Evolutionary conservation across 2,113 vertebrate species (phyloP), one percentile per base, ranked within the genome.

Genomic region (Cyanoderma ruficeps): DNA sequence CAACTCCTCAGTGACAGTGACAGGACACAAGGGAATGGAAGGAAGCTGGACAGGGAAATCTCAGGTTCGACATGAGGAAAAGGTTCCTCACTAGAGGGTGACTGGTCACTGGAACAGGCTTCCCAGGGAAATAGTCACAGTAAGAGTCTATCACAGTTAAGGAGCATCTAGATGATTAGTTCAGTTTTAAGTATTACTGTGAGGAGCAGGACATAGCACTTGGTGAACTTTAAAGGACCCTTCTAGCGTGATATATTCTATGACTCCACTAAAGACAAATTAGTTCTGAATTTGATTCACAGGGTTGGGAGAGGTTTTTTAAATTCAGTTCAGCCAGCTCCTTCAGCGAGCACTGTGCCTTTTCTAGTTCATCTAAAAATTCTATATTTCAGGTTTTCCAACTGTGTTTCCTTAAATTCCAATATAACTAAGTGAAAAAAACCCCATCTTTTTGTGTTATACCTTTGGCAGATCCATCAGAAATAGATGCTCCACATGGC

Each of bases 71-170:
- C 10, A 18, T 15, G 25, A 60, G 19, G n/a, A 63, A 80, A 81
- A 64, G 2, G 14, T 5, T 60, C 35, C n/a, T 55, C 4, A 1
- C 8, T 25, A 1, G n/a, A 69, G 13, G 2, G 5, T 52, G 22
- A 5, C 13, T 0, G 0, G 17, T 59, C 25, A 28, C 53, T 68
- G 52, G 14, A 83, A 44, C 18, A 75, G 42, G 4, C 1, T 89
- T 18, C 35, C 9, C 18, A 21, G 23, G 31, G 37, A 78, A 85
- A 10, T 1, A 5, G 18, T 47, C 70, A 25, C 28, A 31, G 23
- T 2, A 28, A 6, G 78, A 63, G 16, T 15, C 47, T 81, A n/a
- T 31, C 49, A 41, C 25, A 14, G 2, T 60, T 30, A 68, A 21
- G 46, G 28, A 60, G 20, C 1, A 2, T n/a, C 37, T 33, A 3